phyloP scores from a whole-genome alignment of 2,113 vertebrate species.

The Chelonoidis abingdonii region DNA sequence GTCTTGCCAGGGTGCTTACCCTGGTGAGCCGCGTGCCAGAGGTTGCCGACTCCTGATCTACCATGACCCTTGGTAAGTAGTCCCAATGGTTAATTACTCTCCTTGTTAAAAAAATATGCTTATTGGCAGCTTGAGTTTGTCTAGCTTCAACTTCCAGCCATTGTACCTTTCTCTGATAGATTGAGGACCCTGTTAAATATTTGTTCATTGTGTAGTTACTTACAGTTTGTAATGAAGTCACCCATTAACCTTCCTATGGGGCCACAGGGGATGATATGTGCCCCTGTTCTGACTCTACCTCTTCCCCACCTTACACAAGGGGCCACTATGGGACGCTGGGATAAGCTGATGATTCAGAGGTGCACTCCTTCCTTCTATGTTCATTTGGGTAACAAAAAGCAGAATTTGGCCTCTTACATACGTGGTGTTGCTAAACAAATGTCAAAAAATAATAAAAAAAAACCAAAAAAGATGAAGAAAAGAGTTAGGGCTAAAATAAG shows the following conservation, averaged over 20 bases:
- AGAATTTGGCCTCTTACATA: not conserved
- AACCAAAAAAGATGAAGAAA: not conserved
- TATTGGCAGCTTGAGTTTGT: not conserved
- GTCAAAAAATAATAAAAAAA: not conserved
- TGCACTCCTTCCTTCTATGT: not conserved
- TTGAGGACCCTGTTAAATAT: not conserved
- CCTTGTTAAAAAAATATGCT: not conserved
- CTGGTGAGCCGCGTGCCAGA: too few relatives aligned
- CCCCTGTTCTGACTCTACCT: not conserved
- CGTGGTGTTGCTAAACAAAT: not conserved
- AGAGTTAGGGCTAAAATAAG: not conserved
- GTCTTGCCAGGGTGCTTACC: too few relatives aligned
- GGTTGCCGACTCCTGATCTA: not conserved
- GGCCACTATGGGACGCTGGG: not conserved
- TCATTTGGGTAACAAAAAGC: not conserved
- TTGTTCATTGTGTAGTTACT: not conserved
- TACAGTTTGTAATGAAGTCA: not conserved
- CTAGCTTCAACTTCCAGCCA: not conserved
- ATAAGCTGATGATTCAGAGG: not conserved
- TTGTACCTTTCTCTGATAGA: not conserved
- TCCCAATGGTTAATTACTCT: not conserved
- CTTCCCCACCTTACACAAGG: fast-evolving
- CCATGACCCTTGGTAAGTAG: not conserved
- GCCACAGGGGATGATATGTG: not conserved
- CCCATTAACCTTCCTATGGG: not conserved